Base-by-base conservation (phyloP, 2,888 invertebrate genomes). In the Scrobipalpa atriplicella region DNA sequence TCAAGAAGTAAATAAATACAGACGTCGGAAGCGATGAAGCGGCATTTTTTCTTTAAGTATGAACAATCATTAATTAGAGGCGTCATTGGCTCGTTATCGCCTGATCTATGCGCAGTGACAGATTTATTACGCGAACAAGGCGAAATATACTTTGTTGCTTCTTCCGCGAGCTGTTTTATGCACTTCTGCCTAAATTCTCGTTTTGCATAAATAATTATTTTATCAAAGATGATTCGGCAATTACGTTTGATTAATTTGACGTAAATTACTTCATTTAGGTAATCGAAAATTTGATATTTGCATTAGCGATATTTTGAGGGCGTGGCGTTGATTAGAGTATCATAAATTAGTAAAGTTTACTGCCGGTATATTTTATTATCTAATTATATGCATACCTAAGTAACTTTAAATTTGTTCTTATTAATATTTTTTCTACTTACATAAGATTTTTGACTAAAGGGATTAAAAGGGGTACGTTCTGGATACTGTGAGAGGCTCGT, bases 31-130 rank as follows among this genome's bases (percentile, higher is more conserved):
- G 82, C 76, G 78, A 80, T 71, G 73, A 72, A 70, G 77, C 78
- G 80, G 78, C 78, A 47, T 47, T 84, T 87, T 88, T 84, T 56
- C 21, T 84, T 85, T 74, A 75, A 75, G 78, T 84, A 85, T 86
- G 82, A 85, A 87, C 82, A 87, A 87, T 88, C 84, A 87, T 88
- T 86, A 89, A 88, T 89, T 89, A 89, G 86, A 87, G 81, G 84
- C 78, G 78, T 84, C 87, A 87, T 87, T 86, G 84, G 85, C 79
- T 85, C 78, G 81, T 85, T 86, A 84, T 83, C 82, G 83, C 81
- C 79, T 82, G 81, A 85, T 86, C 81, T 83, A 83, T 83, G 82
- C 80, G 78, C 78, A 84, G 84, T 84, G 89, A 89, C 87, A 88
- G 89, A 89, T 90, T 90, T 90, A 89, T 87, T 87, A 81, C 80